Base-by-base conservation (phyloP, 2,113 vertebrate genomes). In the Mesoclemmys tuberculata region DNA sequence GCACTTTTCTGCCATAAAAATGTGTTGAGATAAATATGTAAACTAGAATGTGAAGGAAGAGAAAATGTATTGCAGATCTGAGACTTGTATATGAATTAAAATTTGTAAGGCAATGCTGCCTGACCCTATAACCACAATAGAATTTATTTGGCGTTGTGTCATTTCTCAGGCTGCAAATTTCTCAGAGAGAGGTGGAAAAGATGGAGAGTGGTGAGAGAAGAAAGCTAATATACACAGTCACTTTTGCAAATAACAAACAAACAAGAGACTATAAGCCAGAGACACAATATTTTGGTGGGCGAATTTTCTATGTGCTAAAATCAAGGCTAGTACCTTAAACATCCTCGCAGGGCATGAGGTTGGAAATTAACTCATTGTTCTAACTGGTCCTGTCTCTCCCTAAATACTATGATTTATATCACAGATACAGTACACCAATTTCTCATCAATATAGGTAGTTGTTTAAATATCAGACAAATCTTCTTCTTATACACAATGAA, bases 41-140 rank as follows among this genome's bases (percentile, higher is more conserved):
- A 46, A 77, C 7, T 27, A 74, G 21, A 46, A 75, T 29, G 26
- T 46, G 41, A 77, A 77, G 12, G 12, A 77, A 77, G 74, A 29
- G 16, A 3, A 4, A 14, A 14, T 1, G 10, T 31, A 8, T 22
- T 13, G 3, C 44, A 41, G 46, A 2, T 21, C 26, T 5, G 22
- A 21, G 10, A 2, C 2, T n/a, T 22, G 2, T 3, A 22, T 0
- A 18, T 49, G 6, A 84, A 52, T 89, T 64, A 75, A 78, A 90
- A 26, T 52, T 54, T 35, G 2, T 1, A n/a, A 5, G 1, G 18
- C 38, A 35, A 22, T 75, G 46, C 0, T 0, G 18, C 13, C 38
- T 6, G 49, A 68, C 77, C 0, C 0, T 21, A 22, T 22, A 49
- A 35, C 35, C 31, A 68, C 31, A 10, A 31, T 52, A 56, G 10